A percentile compares a stretch with the other conserved stretches of the same genome.
phyloP scores from a whole-genome alignment of 2,113 vertebrate genomes.

The Ailurus styani region DNA sequence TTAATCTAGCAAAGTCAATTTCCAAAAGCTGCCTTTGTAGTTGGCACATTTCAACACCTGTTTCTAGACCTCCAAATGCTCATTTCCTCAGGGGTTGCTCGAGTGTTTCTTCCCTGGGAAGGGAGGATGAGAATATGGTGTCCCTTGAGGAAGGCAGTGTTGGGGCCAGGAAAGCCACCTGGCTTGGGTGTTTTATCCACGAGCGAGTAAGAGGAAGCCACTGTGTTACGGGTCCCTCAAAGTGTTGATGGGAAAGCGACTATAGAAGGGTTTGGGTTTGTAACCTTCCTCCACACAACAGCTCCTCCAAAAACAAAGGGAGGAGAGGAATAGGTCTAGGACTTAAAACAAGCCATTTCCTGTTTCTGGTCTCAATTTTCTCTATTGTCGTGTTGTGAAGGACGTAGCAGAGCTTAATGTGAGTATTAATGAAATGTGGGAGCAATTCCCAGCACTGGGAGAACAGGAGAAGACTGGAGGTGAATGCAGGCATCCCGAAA shows the following conservation, averaged over 20 bases:
- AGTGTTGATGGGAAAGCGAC: background rate
- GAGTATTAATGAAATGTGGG: background rate
- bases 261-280: background rate
- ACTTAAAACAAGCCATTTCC: background rate
- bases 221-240: background rate
- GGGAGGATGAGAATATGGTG: background rate
- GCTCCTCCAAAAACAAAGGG: background rate
- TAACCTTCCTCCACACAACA: background rate
- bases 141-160: background rate
- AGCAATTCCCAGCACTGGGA: background rate
- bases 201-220: background rate
- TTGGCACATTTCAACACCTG: background rate
- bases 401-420: background rate
- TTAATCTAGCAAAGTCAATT: background rate
- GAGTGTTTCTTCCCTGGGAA: background rate
- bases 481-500: background rate
- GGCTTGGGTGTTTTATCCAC: background rate
- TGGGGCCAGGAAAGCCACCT: background rate
- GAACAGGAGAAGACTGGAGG: background rate
- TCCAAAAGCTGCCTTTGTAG: background rate
- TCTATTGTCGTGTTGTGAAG: background rate
- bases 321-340: background rate
- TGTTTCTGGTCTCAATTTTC: background rate
- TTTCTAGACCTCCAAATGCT: background rate
- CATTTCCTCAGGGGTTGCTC: background rate